Evolutionary conservation across 1,140 invertebrate genomes (phyloP), one percentile per base, ranked within the genome.

Genomic region (Caligus rogercresseyi): DNA sequence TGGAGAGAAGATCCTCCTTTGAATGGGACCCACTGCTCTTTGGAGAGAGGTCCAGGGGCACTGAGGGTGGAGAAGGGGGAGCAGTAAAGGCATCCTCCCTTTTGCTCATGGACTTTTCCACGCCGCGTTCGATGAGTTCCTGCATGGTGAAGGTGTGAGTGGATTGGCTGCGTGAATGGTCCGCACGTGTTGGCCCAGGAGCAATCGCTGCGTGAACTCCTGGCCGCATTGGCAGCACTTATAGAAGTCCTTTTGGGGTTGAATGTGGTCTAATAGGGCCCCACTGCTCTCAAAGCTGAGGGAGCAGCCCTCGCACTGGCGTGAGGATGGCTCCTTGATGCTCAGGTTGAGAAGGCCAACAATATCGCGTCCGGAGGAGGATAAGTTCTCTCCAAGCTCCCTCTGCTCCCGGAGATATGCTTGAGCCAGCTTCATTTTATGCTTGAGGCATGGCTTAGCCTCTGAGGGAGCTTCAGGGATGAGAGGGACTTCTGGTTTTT

Each of bases 341-440:
- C 31, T 43, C n/a, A 43, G 31, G n/a, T 43, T 43, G 7, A 43
- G n/a, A 11, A 43, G 31, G 7, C 31, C 31, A 7, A 43, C 31
- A 43, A 43, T 43, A n/a, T 43, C 31, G 7, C 31, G 7, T 7
- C 31, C 31, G n/a, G 31, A 43, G 31, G 31, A 43, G 7, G 31
- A 43, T 11, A 43, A 11, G n/a, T 43, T 43, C 55, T 57, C 55
- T 21, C 55, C 23, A 11, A 14, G 16, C 55, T 57, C 55, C 20
- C 23, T 23, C 13, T 19, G 16, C 20, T 57, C 55, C 18, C 23
- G 21, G 15, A 57, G 7, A 23, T 57, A 57, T 15, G 55, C 55
- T 25, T 57, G 55, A 7, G 55, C 55, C 4, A 57, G 55, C 25
- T 57, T 57, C 55, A 57, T 57, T 25, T 57, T 57, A 11, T 19